A percentile compares a stretch with the other conserved stretches of the same genome.
Evolutionary conservation across 2,113 vertebrate genomes (phyloP).

Genomic region (Paedocypris sp.): DNA sequence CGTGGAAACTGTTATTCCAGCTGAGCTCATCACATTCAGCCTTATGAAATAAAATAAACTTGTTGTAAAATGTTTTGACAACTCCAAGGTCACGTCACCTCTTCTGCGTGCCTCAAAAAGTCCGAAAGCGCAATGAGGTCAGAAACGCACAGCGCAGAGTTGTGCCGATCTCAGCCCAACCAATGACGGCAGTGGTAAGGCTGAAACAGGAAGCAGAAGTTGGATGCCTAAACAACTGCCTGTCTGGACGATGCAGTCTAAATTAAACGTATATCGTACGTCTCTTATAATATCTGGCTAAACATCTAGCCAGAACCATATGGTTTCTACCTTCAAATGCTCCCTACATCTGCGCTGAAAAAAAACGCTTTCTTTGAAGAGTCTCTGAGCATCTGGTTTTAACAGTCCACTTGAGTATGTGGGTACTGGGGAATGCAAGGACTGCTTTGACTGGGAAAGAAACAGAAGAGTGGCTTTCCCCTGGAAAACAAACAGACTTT

Average conservation of each 20-base stretch:
- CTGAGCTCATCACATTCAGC: not conserved
- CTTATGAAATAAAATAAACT: not conserved
- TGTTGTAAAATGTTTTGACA: constrained; percentile 1
- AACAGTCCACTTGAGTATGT: constrained; percentile 28
- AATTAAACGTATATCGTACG: not conserved
- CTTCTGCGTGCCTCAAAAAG: not conserved
- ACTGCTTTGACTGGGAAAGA: constrained; percentile 22
- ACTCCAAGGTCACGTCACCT: not conserved
- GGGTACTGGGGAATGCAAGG: constrained; percentile 25
- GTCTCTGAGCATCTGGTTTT: constrained; percentile 28
- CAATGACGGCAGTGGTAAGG: too few species aligned
- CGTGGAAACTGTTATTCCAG: not conserved
- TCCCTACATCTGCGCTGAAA: not conserved
- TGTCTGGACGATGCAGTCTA: not conserved
- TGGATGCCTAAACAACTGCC: not conserved
- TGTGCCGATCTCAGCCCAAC: too few species aligned
- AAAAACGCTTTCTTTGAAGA: constrained; percentile 23
- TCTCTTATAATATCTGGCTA: not conserved
- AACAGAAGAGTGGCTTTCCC: constrained; percentile 20
- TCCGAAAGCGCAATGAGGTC: too few species aligned
- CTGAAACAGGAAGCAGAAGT: not conserved
- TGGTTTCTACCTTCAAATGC: constrained; percentile 10
- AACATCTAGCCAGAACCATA: constrained; percentile 13
- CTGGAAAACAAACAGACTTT: constrained; percentile 32
- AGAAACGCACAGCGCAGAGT: not conserved